These are phyloP conservation scores for Sclerodermus sp. DNA, from an alignment of 2,888 invertebrate species.

Conservation along the genomic window DNA sequence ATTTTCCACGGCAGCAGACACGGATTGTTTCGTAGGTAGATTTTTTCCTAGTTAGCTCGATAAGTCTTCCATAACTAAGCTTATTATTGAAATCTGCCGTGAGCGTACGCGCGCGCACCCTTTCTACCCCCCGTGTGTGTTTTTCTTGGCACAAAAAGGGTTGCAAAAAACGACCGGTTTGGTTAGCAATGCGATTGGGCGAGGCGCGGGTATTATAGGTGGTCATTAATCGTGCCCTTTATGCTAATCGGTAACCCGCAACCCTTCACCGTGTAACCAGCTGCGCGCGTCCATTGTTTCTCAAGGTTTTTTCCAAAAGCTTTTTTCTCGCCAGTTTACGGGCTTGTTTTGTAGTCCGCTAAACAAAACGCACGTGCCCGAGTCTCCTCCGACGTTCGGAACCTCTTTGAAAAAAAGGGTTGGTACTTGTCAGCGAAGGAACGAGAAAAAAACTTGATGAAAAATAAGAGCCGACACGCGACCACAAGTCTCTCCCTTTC, in stretches of 20 bases:
- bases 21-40: too few relatives aligned
- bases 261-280: conserved; percentile 55
- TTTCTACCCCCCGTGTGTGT: conserved; percentile 10
- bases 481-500: conserved; percentile 39
- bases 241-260: conserved; percentile 48
- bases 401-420: conserved; percentile 10
- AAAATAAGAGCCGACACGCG: conserved; percentile 23
- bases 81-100: too few relatives aligned
- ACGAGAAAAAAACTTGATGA: conserved; percentile 15
- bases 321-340: conserved; percentile 22
- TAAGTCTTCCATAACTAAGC: too few relatives aligned
- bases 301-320: conserved; percentile 19
- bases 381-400: conserved; percentile 12
- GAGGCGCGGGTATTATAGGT: too few relatives aligned
- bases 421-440: too few relatives aligned
- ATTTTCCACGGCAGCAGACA: too few relatives aligned
- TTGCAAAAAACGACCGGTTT: conserved; percentile 19
- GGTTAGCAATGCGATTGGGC: neutral
- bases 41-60: too few relatives aligned
- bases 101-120: too few relatives aligned
- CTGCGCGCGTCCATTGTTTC: conserved; percentile 47
- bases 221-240: conserved; percentile 51
- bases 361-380: conserved; percentile 29
- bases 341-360: conserved; percentile 24
- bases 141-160: conserved; percentile 12